Base-by-base conservation (phyloP, 1,140 invertebrate genomes). In the Chionoecetes opilio region DNA sequence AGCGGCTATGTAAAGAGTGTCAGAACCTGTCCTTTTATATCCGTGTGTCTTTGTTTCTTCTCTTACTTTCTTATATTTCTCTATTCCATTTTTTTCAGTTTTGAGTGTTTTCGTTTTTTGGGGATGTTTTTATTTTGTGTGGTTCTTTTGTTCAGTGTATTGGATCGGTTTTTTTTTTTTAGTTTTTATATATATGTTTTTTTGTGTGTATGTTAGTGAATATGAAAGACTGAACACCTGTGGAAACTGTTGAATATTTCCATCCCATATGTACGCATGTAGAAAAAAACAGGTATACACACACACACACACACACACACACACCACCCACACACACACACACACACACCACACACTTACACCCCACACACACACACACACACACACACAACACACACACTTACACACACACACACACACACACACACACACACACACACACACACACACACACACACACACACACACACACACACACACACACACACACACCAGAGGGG, bases 391-490 rank as follows among this genome's bases (percentile, higher is more conserved):
- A 75, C 63, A 75, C 63, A 75, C 63, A 75, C 63, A 75, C 63
- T n/a, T 26, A 75, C 63, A 75, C 46, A 35, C 85, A 75, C 53
- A 63, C 53, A 63, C 85, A 35, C 85, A 35, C 85, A 35, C 85
- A 35, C 85, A 35, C 85, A 63, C 53, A 63, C 53, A 63, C 53
- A 63, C 53, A 63, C 53, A 63, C 53, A 63, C 53, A 63, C 53
- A 63, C 53, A 63, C 53, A 63, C 53, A 63, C 63, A 53, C 46
- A 53, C 46, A 53, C 46, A 75, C 63, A 75, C 63, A 75, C 63
- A 75, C 63, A 75, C 63, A 75, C 63, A 75, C 63, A 75, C 63
- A 75, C 63, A 75, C 46, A 35, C 85, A 37, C 85, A 37, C 85
- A 37, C 85, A 11, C 85, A 37, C 85, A 37, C 32, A 11, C 9